phyloP scores from a whole-genome alignment of 2,797 vertebrate genomes.

The Discoglossus pictus region DNA sequence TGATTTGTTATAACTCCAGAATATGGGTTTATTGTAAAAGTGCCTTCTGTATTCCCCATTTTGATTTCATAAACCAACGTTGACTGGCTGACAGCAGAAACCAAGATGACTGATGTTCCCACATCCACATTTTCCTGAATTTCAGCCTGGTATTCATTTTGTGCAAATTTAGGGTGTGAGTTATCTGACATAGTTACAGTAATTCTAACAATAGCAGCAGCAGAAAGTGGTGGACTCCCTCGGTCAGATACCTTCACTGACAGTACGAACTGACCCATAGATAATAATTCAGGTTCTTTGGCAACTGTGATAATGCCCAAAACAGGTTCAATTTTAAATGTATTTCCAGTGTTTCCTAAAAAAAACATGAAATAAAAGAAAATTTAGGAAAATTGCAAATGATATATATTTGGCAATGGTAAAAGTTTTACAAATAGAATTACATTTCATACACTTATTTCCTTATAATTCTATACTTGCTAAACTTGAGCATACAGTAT shows the following conservation, averaged over 20 bases:
- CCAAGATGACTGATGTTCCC: slow-evolving; percentile 84
- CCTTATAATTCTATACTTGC: too few species aligned
- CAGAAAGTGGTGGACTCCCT: slow-evolving; percentile 85
- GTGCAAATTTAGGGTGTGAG: slow-evolving; percentile 86
- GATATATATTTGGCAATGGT: background rate
- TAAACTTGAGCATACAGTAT: too few species aligned
- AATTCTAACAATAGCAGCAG: slow-evolving; percentile 86
- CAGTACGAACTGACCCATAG: slow-evolving; percentile 88
- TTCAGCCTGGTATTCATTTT: slow-evolving; percentile 89
- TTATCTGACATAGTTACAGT: slow-evolving; percentile 92
- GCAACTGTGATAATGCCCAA: slow-evolving; percentile 89
- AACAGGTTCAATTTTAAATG: slow-evolving; percentile 90
- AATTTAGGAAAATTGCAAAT: slow-evolving; percentile 39
- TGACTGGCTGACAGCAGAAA: slow-evolving; percentile 89
- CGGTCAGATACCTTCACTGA: slow-evolving; percentile 87
- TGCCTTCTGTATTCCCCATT: slow-evolving; percentile 77
- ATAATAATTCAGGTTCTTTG: slow-evolving; percentile 85
- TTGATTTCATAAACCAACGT: slow-evolving; percentile 90
- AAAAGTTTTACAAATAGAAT: background rate
- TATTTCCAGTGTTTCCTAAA: slow-evolving; percentile 89
- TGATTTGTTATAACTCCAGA: slow-evolving; percentile 91
- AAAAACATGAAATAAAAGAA: slow-evolving; percentile 57
- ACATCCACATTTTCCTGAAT: slow-evolving; percentile 83
- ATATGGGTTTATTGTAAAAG: slow-evolving; percentile 91
- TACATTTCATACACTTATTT: slow-evolving; percentile 7